A percentile compares a stretch with the other conserved stretches of the same genome.
Evolutionary conservation across 2,888 invertebrate species (phyloP).

Genomic region (Orthonychiurus folsomi): DNA sequence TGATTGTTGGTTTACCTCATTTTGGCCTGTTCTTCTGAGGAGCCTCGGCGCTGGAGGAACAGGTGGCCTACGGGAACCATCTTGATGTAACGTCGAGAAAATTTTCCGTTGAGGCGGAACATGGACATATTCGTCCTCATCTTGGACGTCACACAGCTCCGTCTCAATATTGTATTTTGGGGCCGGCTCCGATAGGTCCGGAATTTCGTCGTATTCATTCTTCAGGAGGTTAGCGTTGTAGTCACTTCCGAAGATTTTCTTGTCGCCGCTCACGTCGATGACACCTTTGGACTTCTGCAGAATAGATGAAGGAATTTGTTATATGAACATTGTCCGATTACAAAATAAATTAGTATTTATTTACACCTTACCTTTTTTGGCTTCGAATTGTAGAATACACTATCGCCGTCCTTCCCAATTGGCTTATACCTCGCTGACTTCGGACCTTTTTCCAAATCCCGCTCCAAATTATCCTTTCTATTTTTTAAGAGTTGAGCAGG

Average conservation of each 20-base stretch:
- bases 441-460: background rate
- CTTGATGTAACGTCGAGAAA: no score
- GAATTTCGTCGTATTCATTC: background rate
- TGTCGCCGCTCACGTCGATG: background rate
- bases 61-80: background rate
- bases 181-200: background rate
- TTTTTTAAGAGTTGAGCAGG: background rate
- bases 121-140: background rate
- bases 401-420: background rate
- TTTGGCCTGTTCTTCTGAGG: background rate
- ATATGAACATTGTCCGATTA: background rate
- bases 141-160: background rate
- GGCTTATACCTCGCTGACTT: background rate
- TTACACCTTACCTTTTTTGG: background rate
- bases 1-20: background rate
- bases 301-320: background rate
- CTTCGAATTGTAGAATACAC: background rate
- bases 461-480: background rate
- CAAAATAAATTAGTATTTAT: background rate
- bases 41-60: background rate
- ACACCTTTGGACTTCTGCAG: background rate
- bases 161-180: background rate
- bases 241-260: background rate
- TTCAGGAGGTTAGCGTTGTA: background rate
- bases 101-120: no score